Evolutionary conservation across 2,113 vertebrate genomes (phyloP).

Genomic region (Menura novaehollandiae): DNA sequence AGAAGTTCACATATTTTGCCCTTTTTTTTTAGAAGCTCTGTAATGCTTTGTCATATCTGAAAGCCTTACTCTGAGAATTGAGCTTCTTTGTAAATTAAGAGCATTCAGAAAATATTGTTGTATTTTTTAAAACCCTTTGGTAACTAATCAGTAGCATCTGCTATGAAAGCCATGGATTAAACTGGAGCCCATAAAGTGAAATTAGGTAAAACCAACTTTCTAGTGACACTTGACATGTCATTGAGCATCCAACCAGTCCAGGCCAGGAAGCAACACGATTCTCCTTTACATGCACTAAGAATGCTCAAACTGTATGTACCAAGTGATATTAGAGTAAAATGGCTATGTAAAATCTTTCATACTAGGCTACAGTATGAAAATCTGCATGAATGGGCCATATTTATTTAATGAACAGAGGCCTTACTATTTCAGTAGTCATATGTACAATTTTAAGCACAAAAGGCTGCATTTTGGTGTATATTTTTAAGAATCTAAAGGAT

Average conservation of each 20-base stretch:
- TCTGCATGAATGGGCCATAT: constrained; percentile 40
- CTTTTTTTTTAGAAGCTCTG: neutral
- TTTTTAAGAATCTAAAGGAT: constrained; percentile 55
- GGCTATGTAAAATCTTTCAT: constrained; percentile 23
- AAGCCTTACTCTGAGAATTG: neutral
- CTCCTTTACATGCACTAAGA: neutral
- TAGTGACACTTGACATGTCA: neutral
- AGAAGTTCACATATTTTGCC: neutral
- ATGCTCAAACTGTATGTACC: neutral
- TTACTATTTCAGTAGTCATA: constrained; percentile 45
- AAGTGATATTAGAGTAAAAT: constrained; percentile 2
- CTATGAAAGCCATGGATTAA: neutral
- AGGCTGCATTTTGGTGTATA: constrained; percentile 56
- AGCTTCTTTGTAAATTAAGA: neutral
- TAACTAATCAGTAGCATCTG: neutral
- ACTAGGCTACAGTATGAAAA: constrained; percentile 37
- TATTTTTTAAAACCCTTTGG: neutral
- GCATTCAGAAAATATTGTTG: neutral
- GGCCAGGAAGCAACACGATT: neutral
- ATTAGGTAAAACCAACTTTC: neutral
- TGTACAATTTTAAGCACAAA: constrained; percentile 50
- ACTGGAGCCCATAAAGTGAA: neutral
- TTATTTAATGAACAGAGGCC: constrained; percentile 61
- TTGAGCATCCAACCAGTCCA: neutral
- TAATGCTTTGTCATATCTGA: neutral